Percentiles rank a stretch among this genome's conserved stretches.
Evolutionary conservation across 2,888 invertebrate species (phyloP).

Genomic region (Pterobdella sp.): DNA sequence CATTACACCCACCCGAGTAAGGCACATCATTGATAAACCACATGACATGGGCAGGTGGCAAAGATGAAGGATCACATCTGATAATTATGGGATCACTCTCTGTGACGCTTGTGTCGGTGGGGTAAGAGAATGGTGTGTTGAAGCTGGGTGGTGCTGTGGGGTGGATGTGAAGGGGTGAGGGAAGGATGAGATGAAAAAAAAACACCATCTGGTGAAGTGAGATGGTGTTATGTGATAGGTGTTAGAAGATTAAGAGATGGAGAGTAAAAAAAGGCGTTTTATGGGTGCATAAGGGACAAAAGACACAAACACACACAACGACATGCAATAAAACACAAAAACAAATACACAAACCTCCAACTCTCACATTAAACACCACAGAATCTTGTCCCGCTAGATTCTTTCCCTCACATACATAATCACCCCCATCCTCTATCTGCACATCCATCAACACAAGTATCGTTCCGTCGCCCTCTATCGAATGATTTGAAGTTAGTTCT

Average conservation of each 20-base stretch:
- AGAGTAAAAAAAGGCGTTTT: not conserved
- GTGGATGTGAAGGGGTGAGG: not conserved
- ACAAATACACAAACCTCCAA: conserved; percentile 16
- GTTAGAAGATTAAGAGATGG: not conserved
- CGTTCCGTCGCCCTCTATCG: not conserved
- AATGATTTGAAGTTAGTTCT: too few species aligned
- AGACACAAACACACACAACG: not conserved
- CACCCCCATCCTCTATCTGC: conserved; percentile 25
- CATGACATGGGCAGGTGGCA: conserved; percentile 26
- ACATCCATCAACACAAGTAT: conserved; percentile 26
- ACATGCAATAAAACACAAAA: not conserved
- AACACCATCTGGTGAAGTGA: not conserved
- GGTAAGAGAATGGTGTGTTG: not conserved
- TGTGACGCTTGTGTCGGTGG: conserved; percentile 34
- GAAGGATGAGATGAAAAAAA: not conserved
- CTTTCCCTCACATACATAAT: conserved; percentile 28
- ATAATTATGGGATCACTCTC: conserved; percentile 30
- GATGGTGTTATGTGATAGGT: not conserved
- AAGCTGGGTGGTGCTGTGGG: conserved; percentile 17
- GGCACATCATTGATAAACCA: conserved; percentile 24
- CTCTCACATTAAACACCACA: conserved; percentile 22
- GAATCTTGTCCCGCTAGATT: not conserved
- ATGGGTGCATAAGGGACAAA: not conserved
- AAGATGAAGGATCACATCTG: conserved; percentile 26
- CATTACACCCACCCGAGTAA: conserved; percentile 21